Percentiles rank a stretch among this genome's conserved stretches.
phyloP scores from a whole-genome alignment of 23 tunicate genomes.

The Pegea sp. region DNA sequence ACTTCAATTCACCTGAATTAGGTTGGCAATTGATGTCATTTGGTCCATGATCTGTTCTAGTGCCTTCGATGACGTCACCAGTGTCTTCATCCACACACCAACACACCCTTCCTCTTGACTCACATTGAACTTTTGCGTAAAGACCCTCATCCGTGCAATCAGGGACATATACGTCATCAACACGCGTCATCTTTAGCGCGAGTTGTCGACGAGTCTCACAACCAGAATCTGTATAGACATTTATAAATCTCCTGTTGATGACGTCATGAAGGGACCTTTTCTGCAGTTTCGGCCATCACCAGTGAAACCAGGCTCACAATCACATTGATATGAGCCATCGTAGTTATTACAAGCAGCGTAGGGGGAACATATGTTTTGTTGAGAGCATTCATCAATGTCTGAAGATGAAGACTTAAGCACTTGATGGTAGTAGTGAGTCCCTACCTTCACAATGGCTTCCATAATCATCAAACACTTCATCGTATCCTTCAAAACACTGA shows the following conservation, averaged over 20 bases:
- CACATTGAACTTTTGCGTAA: not conserved
- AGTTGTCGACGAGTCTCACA: too few relatives aligned
- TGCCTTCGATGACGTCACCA: slow-evolving; percentile 22
- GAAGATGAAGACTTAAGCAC: not conserved
- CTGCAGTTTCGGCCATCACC: slow-evolving; percentile 21
- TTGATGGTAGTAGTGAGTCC: not conserved
- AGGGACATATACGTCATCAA: too few relatives aligned
- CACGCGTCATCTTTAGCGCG: too few relatives aligned
- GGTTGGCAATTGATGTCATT: too few relatives aligned
- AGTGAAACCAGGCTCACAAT: slow-evolving; percentile 19
- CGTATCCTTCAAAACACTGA: not conserved
- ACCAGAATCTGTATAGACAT: too few relatives aligned
- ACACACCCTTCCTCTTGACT: slow-evolving; percentile 6
- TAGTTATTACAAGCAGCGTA: slow-evolving; percentile 20
- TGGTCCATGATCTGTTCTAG: slow-evolving; percentile 32
- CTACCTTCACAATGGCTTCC: not conserved
- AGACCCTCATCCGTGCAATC: not conserved
- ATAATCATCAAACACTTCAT: not conserved
- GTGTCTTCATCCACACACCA: slow-evolving; percentile 65
- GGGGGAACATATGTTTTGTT: slow-evolving; percentile 10
- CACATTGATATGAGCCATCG: slow-evolving; percentile 15
- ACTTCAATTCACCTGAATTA: too few relatives aligned
- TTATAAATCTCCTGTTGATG: too few relatives aligned
- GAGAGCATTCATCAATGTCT: slow-evolving; percentile 31
- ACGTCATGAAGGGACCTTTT: too few relatives aligned